These are phyloP conservation scores for Nephrotoma flavescens DNA, from an alignment of 2,888 invertebrate species.

Conservation along the genomic window DNA sequence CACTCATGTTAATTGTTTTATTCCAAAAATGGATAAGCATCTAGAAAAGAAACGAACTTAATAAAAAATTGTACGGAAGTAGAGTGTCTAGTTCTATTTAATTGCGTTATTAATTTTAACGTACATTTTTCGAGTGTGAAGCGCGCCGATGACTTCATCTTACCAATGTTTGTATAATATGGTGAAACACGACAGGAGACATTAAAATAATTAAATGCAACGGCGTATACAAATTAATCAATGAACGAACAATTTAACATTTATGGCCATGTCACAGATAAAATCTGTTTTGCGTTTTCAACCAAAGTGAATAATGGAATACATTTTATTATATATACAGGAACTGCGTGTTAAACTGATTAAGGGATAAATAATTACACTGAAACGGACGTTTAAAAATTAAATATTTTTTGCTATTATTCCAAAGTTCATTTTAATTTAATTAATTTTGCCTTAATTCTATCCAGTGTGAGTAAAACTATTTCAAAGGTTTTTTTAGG, in stretches of 20 bases:
- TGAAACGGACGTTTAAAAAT: no score
- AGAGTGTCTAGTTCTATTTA: background rate
- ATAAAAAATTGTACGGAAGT: background rate
- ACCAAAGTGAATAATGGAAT: background rate
- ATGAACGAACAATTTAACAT: background rate
- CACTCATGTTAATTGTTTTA: background rate
- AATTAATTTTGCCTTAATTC: no score
- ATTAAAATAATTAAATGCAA: background rate
- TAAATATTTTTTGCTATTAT: no score
- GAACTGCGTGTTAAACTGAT: background rate
- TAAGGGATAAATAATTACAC: no score
- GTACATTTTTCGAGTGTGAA: background rate
- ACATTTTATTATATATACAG: background rate
- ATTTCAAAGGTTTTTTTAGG: no score
- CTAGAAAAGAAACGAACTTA: background rate
- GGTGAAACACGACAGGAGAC: background rate
- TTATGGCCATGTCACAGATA: background rate
- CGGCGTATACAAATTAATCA: background rate
- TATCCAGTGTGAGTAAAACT: no score
- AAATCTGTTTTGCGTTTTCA: background rate
- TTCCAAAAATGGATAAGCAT: background rate
- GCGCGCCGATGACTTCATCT: background rate
- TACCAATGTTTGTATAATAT: background rate
- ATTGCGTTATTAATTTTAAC: background rate
- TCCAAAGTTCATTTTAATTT: no score